These are phyloP conservation scores for Myripristis murdjan DNA, from an alignment of 2,797 vertebrate species.

Conservation along the genomic window DNA sequence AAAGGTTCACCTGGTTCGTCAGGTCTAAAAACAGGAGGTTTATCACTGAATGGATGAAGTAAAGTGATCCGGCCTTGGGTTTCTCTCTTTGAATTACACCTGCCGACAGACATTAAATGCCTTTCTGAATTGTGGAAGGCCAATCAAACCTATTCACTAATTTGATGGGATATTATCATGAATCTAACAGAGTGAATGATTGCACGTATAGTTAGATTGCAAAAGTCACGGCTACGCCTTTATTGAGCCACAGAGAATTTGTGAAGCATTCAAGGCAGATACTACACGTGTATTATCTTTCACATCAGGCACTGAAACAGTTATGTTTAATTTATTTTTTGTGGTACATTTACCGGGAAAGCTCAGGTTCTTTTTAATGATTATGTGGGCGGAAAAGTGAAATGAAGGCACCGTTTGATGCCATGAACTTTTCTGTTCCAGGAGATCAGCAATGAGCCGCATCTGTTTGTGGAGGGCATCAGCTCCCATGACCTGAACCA, in stretches of 20 bases:
- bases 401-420: neutral
- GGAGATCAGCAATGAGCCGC: conserved; percentile 89
- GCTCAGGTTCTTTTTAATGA: neutral
- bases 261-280: neutral
- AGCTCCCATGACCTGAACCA: conserved; percentile 93
- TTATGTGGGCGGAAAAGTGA: neutral
- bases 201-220: neutral
- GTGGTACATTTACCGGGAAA: neutral
- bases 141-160: neutral
- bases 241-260: too few species aligned
- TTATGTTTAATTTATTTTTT: neutral
- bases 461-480: conserved; percentile 92
- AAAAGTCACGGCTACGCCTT: neutral
- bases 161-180: neutral
- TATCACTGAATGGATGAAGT: neutral
- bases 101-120: neutral
- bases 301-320: neutral
- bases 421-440: conserved; percentile 49
- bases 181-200: neutral
- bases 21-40: neutral
- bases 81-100: neutral
- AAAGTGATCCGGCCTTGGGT: neutral
- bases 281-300: neutral
- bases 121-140: too few species aligned
- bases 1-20: neutral